These are phyloP conservation scores for Esperia sulphurella DNA, from an alignment of 2,888 invertebrate species.

Conservation along the genomic window DNA sequence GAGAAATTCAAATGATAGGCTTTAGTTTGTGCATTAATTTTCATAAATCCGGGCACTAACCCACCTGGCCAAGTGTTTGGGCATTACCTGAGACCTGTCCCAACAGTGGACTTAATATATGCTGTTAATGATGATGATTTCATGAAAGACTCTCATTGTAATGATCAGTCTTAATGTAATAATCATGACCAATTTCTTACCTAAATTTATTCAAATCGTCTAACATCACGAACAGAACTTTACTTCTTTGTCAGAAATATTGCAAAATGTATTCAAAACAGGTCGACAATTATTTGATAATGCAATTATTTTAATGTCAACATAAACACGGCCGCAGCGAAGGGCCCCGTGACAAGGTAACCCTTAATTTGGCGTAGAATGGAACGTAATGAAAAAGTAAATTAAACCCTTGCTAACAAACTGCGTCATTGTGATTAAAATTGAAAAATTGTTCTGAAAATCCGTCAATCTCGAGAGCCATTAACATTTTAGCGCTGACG, in stretches of 20 bases:
- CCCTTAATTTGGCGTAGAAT: conserved; percentile 9
- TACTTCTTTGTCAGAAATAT: neutral
- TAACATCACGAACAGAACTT: neutral
- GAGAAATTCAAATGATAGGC: too few relatives aligned
- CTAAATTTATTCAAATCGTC: too few relatives aligned
- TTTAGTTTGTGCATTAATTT: too few relatives aligned
- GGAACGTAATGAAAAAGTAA: conserved; percentile 11
- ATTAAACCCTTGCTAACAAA: conserved; percentile 23
- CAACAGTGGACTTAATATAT: too few relatives aligned
- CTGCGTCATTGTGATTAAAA: conserved; percentile 28
- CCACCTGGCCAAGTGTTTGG: too few relatives aligned
- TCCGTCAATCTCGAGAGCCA: conserved; percentile 33
- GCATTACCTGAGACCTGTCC: too few relatives aligned
- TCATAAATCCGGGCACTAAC: too few relatives aligned
- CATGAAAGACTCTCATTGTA: too few relatives aligned
- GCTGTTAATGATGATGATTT: too few relatives aligned
- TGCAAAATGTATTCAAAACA: neutral
- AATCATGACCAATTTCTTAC: too few relatives aligned
- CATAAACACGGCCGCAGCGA: conserved; percentile 2
- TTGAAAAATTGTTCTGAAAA: conserved; percentile 32
- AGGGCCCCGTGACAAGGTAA: neutral
- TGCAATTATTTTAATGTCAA: conserved; percentile 13
- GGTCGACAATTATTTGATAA: conserved; percentile 5
- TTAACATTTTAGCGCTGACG: conserved; percentile 31
- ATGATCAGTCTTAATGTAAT: too few relatives aligned